Conservation (phyloP, 2,797 vertebrate genomes). For the Muscicapa striata region DNA sequence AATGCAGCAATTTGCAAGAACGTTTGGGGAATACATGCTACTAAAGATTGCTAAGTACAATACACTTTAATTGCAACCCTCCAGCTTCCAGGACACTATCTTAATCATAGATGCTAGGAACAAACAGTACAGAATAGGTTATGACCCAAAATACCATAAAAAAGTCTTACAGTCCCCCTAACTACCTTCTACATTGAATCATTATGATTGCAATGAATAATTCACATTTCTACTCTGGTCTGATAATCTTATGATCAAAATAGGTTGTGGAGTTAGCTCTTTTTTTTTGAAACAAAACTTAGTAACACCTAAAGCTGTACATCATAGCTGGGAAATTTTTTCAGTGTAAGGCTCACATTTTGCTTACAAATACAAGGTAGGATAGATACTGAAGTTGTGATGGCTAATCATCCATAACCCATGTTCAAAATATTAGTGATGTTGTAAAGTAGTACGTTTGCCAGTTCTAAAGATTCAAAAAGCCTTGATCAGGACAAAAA, state of each 20-base stretch:
- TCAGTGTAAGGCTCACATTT: not conserved
- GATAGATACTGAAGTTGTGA: not conserved
- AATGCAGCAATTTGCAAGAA: not conserved
- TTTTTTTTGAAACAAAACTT: not conserved
- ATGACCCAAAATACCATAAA: not conserved
- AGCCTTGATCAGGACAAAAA: not conserved
- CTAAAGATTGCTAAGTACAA: not conserved
- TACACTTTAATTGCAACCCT: not conserved
- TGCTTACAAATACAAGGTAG: not conserved
- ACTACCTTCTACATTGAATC: not conserved
- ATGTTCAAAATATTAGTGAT: not conserved
- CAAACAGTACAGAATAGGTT: not conserved
- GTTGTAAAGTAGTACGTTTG: not conserved
- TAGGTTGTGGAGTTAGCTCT: not conserved
- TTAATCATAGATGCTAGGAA: not conserved
- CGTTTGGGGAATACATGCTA: not conserved
- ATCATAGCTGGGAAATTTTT: not conserved
- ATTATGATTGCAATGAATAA: slow-evolving; percentile 4
- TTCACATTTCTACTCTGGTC: not conserved
- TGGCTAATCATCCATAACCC: not conserved
- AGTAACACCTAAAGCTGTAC: not conserved
- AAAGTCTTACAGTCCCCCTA: not conserved
- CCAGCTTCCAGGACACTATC: not conserved
- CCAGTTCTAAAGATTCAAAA: not conserved
- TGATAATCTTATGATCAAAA: not conserved